A percentile compares a stretch with the other conserved stretches of the same genome.
Conservation (phyloP, 2,888 invertebrate species). For the Mesorhabditis spiculigera region DNA sequence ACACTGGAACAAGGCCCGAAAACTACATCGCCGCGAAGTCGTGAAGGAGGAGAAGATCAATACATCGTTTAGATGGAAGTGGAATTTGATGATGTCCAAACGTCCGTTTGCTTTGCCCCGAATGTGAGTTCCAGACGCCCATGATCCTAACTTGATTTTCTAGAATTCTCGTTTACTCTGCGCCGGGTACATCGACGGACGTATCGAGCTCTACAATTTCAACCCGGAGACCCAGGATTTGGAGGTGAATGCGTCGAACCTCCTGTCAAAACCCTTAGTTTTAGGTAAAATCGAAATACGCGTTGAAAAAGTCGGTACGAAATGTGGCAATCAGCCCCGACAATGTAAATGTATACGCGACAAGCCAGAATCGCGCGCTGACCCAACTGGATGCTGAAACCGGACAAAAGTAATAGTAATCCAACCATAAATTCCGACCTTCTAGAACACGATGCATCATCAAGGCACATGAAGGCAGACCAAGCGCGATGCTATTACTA, state of each 20-base stretch:
- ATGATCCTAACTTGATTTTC: neutral
- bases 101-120: neutral
- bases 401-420: neutral
- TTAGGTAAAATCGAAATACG: neutral
- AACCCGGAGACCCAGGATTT: neutral
- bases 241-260: neutral
- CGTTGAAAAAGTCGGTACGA: neutral
- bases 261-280: no score
- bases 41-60: no score
- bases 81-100: neutral
- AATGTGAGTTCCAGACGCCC: neutral
- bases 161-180: neutral
- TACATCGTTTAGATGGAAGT: neutral
- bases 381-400: neutral
- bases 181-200: neutral
- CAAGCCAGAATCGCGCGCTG: neutral
- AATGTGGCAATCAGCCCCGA: neutral
- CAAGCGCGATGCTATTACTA: neutral
- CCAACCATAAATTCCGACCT: no score
- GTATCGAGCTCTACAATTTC: neutral
- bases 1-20: no score
- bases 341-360: neutral
- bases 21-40: no score
- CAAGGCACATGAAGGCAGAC: neutral
- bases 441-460: neutral